Evolutionary conservation across 1,140 invertebrate species (phyloP).

Genomic region (Periplaneta americana): DNA sequence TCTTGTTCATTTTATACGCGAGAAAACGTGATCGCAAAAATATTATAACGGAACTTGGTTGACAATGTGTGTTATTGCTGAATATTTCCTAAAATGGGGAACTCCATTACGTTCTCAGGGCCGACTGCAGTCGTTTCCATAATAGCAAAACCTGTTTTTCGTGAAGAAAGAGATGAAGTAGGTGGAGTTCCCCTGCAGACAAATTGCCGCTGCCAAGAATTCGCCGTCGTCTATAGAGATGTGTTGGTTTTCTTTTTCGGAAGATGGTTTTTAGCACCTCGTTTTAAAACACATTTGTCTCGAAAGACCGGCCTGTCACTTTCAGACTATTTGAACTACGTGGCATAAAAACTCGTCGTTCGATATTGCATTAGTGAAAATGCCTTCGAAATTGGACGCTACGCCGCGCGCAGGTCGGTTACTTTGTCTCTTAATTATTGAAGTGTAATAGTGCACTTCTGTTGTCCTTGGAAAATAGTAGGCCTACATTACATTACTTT

Average conservation of each 20-base stretch:
- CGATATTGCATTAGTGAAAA: no score
- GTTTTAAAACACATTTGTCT: not conserved
- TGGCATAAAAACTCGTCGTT: no score
- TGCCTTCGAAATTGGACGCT: no score
- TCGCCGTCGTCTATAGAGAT: not conserved
- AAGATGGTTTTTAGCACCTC: not conserved
- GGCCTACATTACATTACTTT: no score
- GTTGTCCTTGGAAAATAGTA: no score
- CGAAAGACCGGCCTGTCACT: not conserved
- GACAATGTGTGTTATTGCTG: not conserved
- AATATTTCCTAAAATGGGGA: not conserved
- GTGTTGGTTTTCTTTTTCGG: not conserved
- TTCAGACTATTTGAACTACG: no score
- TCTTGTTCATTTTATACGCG: not conserved
- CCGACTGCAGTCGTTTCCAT: not conserved
- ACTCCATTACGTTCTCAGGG: not conserved
- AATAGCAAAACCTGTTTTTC: not conserved
- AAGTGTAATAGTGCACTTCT: no score
- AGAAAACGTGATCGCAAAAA: not conserved
- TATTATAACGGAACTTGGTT: not conserved
- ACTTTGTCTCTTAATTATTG: no score
- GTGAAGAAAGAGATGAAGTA: not conserved
- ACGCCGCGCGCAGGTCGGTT: no score
- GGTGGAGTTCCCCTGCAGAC: not conserved
- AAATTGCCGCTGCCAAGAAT: not conserved